Conservation (phyloP, 2,113 vertebrate species). For the Ammodytes dubius region DNA sequence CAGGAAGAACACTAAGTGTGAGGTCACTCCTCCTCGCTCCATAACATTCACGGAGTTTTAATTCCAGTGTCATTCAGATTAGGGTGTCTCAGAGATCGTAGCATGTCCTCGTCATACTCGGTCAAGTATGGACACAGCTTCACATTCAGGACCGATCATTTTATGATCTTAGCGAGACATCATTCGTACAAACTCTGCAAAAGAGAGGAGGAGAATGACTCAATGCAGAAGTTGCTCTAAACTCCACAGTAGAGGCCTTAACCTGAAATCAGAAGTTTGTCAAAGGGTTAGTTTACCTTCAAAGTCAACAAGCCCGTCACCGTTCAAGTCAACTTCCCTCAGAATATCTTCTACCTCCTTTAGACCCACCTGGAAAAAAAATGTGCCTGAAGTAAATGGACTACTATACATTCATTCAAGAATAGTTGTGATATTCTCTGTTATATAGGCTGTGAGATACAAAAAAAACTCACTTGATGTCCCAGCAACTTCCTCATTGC, state of each 20-base stretch:
- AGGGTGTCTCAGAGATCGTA: slow-evolving; percentile 75
- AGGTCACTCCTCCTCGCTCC: slow-evolving; percentile 66
- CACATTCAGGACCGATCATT: slow-evolving; percentile 67
- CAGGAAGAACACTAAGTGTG: slow-evolving; percentile 79
- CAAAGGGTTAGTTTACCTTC: slow-evolving; percentile 87
- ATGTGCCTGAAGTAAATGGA: not conserved
- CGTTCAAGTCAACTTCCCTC: slow-evolving; percentile 96
- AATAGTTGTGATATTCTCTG: not conserved
- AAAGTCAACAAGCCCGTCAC: slow-evolving; percentile 96
- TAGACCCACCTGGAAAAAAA: slow-evolving; percentile 88
- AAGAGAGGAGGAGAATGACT: slow-evolving; percentile 25
- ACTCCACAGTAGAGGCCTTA: not conserved
- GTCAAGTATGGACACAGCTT: slow-evolving; percentile 59
- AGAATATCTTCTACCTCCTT: slow-evolving; percentile 97
- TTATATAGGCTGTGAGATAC: not conserved
- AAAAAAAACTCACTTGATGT: slow-evolving; percentile 82
- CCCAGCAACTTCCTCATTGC: slow-evolving; percentile 97
- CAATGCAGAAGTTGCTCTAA: not conserved
- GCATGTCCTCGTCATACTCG: slow-evolving; percentile 47
- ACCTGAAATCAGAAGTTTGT: not conserved
- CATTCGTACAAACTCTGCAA: slow-evolving; percentile 96
- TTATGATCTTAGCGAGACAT: slow-evolving; percentile 91
- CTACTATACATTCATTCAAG: not conserved
- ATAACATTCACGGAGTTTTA: slow-evolving; percentile 60
- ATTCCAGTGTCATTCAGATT: slow-evolving; percentile 79